Percentiles rank a stretch among this genome's conserved stretches.
These are phyloP conservation scores for Apteryx mantelli DNA, from an alignment of 2,113 vertebrate species.

Conservation along the genomic window DNA sequence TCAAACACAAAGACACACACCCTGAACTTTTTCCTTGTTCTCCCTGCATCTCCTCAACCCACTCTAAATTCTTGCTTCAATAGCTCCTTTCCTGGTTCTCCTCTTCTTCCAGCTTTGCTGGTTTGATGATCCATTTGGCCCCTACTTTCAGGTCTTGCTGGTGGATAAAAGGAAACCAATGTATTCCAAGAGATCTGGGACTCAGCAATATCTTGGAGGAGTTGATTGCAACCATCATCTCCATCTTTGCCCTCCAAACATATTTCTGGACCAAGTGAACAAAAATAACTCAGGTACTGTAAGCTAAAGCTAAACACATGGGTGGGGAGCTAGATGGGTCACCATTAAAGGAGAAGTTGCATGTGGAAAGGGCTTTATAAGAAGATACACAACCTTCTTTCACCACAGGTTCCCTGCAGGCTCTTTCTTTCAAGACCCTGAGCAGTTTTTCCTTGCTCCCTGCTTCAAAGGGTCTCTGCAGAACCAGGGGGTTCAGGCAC, in stretches of 20 bases:
- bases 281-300: rapidly evolving
- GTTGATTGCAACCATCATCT: background rate
- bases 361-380: background rate
- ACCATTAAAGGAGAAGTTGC: background rate
- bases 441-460: background rate
- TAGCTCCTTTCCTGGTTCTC: background rate
- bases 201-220: background rate
- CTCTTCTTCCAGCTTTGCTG: background rate
- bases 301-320: rapidly evolving
- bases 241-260: background rate
- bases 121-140: too few relatives aligned
- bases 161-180: background rate
- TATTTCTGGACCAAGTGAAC: background rate
- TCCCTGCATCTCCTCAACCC: background rate
- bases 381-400: background rate
- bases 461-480: background rate
- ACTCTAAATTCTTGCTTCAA: rapidly evolving
- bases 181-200: background rate
- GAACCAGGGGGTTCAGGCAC: background rate
- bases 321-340: background rate
- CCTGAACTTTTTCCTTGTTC: background rate
- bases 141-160: background rate
- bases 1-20: background rate
- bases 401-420: background rate
- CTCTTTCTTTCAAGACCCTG: background rate